phyloP scores from a whole-genome alignment of 2,888 invertebrate species.

The Linnaemya tessellans region DNA sequence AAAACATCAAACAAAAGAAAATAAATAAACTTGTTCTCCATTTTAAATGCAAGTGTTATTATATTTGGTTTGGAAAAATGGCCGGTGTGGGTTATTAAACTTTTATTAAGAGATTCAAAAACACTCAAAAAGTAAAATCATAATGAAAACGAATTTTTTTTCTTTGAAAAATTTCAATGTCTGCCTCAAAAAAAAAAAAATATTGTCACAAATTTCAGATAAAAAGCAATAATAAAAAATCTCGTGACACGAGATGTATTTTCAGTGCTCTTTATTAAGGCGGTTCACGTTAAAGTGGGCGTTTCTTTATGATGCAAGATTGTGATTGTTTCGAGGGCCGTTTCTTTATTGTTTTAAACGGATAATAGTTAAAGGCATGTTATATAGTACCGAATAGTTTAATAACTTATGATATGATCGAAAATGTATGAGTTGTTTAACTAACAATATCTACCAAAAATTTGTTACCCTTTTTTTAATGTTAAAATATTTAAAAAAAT shows the following conservation, averaged over 20 bases:
- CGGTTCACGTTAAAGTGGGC: not conserved
- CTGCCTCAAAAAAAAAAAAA: not conserved
- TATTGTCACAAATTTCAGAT: slow-evolving; percentile 24
- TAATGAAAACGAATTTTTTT: slow-evolving; percentile 52
- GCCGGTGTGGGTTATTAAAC: slow-evolving; percentile 60
- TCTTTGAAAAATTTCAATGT: slow-evolving; percentile 22
- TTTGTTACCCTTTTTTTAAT: no score
- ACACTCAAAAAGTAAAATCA: slow-evolving; percentile 25
- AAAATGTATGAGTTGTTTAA: no score
- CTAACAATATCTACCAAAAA: no score
- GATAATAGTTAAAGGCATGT: not conserved
- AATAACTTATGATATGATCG: no score
- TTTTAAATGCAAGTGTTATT: slow-evolving; percentile 12
- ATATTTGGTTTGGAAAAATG: slow-evolving; percentile 24
- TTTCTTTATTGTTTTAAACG: no score
- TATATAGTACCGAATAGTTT: not conserved
- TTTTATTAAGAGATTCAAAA: slow-evolving; percentile 39
- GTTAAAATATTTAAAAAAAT: no score
- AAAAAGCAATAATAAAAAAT: slow-evolving; percentile 6
- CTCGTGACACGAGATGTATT: not conserved
- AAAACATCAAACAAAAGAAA: not conserved
- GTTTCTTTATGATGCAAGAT: not conserved
- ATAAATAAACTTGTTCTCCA: slow-evolving; percentile 53
- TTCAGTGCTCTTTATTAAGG: slow-evolving; percentile 25
- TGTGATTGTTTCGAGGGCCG: not conserved